Conservation (phyloP, 1,140 invertebrate species). For the Ptiloglossa arizonensis region DNA sequence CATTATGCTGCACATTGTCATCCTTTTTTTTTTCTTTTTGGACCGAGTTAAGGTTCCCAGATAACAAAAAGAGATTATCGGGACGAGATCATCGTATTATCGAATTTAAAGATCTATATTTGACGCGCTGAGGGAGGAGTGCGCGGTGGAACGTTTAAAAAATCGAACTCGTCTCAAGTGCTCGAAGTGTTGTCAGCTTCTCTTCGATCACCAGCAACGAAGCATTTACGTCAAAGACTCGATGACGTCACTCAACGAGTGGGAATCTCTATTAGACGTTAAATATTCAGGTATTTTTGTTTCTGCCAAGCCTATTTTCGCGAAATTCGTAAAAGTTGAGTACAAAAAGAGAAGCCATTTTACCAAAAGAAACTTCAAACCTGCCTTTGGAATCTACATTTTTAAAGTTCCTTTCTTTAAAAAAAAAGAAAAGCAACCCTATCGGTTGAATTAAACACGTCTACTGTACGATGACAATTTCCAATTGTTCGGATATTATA, state of each 20-base stretch:
- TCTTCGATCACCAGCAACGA: slow-evolving; percentile 36
- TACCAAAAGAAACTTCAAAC: too few relatives aligned
- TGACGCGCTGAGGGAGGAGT: slow-evolving; percentile 12
- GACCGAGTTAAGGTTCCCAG: slow-evolving; percentile 2
- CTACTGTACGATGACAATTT: too few relatives aligned
- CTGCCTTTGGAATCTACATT: too few relatives aligned
- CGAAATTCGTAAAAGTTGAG: not conserved
- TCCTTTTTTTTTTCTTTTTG: not conserved
- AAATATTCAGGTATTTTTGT: not conserved
- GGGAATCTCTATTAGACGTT: slow-evolving; percentile 36
- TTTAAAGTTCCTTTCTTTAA: too few relatives aligned
- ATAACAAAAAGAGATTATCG: slow-evolving; percentile 40
- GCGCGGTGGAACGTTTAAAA: slow-evolving; percentile 35
- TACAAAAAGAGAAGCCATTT: not conserved
- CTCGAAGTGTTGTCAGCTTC: slow-evolving; percentile 37
- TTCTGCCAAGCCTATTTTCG: not conserved
- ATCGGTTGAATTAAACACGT: too few relatives aligned
- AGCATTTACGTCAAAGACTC: slow-evolving; percentile 66
- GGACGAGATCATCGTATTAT: slow-evolving; percentile 43
- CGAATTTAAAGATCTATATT: slow-evolving; percentile 41
- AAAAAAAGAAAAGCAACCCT: too few relatives aligned
- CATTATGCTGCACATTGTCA: not conserved
- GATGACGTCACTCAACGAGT: slow-evolving; percentile 62
- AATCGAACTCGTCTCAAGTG: slow-evolving; percentile 58
- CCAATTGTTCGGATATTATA: too few relatives aligned